Percentiles rank a stretch among this genome's conserved stretches.
These are phyloP conservation scores for Tenthredo mesomela DNA, from an alignment of 2,888 invertebrate species.

Conservation along the genomic window DNA sequence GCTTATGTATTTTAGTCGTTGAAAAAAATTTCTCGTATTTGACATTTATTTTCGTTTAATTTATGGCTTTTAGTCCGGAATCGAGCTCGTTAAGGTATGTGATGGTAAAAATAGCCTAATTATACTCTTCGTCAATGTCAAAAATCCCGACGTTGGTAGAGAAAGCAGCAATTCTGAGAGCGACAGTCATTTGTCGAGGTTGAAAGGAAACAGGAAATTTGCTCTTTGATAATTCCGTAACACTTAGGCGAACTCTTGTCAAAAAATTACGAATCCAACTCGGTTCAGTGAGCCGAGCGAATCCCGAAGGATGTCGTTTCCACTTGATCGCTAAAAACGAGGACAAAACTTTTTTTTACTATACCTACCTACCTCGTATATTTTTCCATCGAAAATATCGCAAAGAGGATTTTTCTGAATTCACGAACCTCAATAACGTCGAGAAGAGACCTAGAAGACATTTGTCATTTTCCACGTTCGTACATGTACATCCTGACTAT, in stretches of 20 bases:
- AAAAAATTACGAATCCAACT: constrained; percentile 29
- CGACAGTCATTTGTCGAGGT: constrained; percentile 10
- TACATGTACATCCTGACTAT: not conserved
- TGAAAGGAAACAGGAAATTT: constrained; percentile 50
- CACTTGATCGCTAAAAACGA: not conserved
- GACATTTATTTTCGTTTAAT: not conserved
- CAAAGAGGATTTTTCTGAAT: not conserved
- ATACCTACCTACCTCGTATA: not conserved
- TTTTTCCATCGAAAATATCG: not conserved
- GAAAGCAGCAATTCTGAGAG: not conserved
- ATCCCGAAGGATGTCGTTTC: constrained; percentile 23
- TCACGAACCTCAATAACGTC: not conserved
- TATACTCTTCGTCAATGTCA: constrained; percentile 1
- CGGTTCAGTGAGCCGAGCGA: constrained; percentile 25
- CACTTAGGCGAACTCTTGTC: not conserved
- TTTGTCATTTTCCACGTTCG: not conserved
- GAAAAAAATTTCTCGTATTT: not conserved
- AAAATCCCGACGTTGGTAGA: not conserved
- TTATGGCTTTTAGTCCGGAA: not conserved
- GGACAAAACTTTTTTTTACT: not conserved
- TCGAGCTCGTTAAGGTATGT: not conserved
- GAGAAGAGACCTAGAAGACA: not conserved
- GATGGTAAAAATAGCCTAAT: not conserved
- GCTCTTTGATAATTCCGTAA: constrained; percentile 34
- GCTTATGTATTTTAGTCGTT: not conserved